Evolutionary conservation across 2,113 vertebrate genomes (phyloP).

Genomic region (Odontophorus gujanensis): DNA sequence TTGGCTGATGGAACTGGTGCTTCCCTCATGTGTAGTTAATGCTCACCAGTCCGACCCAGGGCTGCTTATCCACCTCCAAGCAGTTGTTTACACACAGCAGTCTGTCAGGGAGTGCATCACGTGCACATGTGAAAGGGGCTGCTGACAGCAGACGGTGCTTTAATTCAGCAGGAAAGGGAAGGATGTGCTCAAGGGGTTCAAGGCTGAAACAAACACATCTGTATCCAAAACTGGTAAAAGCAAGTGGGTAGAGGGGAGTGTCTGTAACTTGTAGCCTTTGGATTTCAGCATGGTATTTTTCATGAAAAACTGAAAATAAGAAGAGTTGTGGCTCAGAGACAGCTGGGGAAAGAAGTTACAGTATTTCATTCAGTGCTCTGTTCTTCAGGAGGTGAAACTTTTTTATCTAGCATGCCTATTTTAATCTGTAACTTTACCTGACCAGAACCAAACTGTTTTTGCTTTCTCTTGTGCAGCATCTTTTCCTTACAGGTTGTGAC

Average conservation of each 20-base stretch:
- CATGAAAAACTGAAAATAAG: neutral
- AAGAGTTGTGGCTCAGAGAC: neutral
- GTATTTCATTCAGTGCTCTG: neutral
- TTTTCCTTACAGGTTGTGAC: neutral
- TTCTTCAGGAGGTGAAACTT: neutral
- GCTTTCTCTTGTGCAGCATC: neutral
- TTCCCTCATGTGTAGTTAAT: neutral
- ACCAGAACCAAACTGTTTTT: neutral
- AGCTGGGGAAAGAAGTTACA: neutral
- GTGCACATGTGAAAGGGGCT: slow-evolving; percentile 38
- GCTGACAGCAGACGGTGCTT: slow-evolving; percentile 68
- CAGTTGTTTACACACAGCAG: neutral
- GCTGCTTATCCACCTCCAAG: neutral
- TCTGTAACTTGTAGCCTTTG: neutral
- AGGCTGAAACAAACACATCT: slow-evolving; percentile 8
- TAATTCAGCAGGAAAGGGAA: slow-evolving; percentile 51
- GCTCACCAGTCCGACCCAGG: neutral
- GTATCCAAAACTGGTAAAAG: neutral
- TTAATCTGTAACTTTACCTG: neutral
- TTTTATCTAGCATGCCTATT: neutral
- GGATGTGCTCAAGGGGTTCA: neutral
- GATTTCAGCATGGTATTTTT: neutral
- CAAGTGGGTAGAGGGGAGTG: neutral
- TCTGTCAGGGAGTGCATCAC: neutral
- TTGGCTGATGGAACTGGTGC: slow-evolving; percentile 29